Conservation (phyloP, 1,140 invertebrate genomes). For the Papilio machaon region DNA sequence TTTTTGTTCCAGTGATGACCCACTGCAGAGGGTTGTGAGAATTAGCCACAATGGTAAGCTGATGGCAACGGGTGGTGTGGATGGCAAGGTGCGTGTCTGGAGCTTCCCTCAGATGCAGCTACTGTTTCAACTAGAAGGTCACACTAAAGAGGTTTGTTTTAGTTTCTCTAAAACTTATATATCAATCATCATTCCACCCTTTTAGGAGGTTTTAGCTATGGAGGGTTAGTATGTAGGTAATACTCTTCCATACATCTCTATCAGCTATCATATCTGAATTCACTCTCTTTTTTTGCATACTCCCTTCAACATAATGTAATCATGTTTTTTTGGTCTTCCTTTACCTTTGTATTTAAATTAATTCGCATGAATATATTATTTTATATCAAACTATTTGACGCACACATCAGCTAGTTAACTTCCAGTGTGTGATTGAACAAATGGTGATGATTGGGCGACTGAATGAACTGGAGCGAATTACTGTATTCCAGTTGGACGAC, state of each 20-base stretch:
- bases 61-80: constrained; percentile 95
- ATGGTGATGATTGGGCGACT: too few relatives aligned
- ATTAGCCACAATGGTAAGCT: constrained; percentile 89
- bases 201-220: too few relatives aligned
- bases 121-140: constrained; percentile 85
- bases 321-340: too few relatives aligned
- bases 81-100: constrained; percentile 95
- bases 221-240: too few relatives aligned
- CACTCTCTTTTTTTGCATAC: not conserved
- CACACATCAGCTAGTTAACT: too few relatives aligned
- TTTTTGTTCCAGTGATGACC: constrained; percentile 83
- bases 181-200: not conserved
- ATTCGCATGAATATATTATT: too few relatives aligned
- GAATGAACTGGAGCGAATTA: too few relatives aligned
- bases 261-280: not conserved
- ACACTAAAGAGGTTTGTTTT: constrained; percentile 74
- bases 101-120: constrained; percentile 90
- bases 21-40: constrained; percentile 93
- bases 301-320: too few relatives aligned
- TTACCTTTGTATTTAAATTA: too few relatives aligned
- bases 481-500: constrained; percentile 87
- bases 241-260: too few relatives aligned
- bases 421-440: too few relatives aligned
- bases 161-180: not conserved
- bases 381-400: too few relatives aligned